Evolutionary conservation across 2,113 vertebrate species (phyloP), one percentile per base, ranked within the genome.

Genomic region (Gallinago undulata): DNA sequence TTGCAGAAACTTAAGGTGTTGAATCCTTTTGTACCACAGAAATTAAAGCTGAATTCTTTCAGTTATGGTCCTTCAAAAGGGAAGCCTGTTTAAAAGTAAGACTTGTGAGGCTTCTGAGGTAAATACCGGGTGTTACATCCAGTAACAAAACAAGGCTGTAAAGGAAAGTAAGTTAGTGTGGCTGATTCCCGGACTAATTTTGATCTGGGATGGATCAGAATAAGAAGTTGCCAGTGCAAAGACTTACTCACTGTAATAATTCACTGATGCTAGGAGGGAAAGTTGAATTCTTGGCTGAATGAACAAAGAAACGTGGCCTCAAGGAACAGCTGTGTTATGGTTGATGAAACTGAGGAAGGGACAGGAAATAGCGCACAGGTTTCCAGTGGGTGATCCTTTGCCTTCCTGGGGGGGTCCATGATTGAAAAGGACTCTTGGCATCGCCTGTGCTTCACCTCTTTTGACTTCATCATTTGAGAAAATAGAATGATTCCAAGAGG

Each of bases 181-280:
- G 33, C 37, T 51, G 48, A 45, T 11, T 53, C 55, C 60, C 4
- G 1, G n/a, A 5, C 24, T 70, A 19, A 48, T 50, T 69, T 48
- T 82, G 25, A n/a, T 56, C 56, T 3, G 1, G 22, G 25, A 13
- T 51, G 35, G 76, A 51, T 39, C 64, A 24, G 57, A 70, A 7
- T 37, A 9, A 72, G 55, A 30, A 62, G 2, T 64, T 30, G 13
- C 15, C 47, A 9, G 25, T 50, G 35, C 47, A 37, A 35, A 74
- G 41, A 31, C 2, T 43, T n/a, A 16, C 12, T 64, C 1, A 1
- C 3, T 11, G 0, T 18, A 15, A 16, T 22, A 55, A 28, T 23
- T 81, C 31, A 14, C 17, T 19, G 25, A 19, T 60, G 39, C 4
- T 50, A 7, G 24, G 43, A 84, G 43, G 59, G 23, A 72, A 9